Percentiles rank a stretch among this genome's conserved stretches.
These are phyloP conservation scores for Ceyx cyanopectus DNA, from an alignment of 2,113 vertebrate genomes.

Conservation along the genomic window DNA sequence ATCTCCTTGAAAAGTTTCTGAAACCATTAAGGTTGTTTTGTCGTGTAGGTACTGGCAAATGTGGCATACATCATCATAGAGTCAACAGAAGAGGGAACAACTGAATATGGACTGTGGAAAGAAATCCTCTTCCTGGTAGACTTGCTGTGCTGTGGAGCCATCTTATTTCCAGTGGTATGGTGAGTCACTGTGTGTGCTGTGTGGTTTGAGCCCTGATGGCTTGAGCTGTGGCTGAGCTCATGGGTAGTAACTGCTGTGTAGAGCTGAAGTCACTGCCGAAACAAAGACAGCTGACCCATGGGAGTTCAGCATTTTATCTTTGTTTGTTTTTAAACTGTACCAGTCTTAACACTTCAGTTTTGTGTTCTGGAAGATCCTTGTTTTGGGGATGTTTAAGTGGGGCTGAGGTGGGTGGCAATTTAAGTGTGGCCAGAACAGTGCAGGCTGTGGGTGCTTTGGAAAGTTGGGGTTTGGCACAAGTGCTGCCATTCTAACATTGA, in stretches of 20 bases:
- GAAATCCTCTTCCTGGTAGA: conserved; percentile 89
- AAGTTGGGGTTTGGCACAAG: background rate
- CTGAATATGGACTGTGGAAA: conserved; percentile 87
- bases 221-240: background rate
- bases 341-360: background rate
- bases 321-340: background rate
- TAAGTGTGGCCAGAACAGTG: background rate
- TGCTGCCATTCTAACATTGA: background rate
- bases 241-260: background rate
- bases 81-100: conserved; percentile 87
- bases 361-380: background rate
- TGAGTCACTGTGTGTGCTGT: conserved; percentile 52
- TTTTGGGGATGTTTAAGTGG: background rate
- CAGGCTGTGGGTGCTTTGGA: background rate
- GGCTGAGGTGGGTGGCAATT: background rate
- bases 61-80: conserved; percentile 91
- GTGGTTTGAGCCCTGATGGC: background rate
- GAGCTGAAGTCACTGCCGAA: background rate
- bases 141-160: conserved; percentile 88
- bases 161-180: conserved; percentile 90
- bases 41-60: conserved; percentile 83
- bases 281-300: background rate
- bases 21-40: background rate
- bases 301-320: background rate
- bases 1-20: background rate